phyloP scores from a whole-genome alignment of 2,888 invertebrate genomes.

The Charanyca ferruginea region DNA sequence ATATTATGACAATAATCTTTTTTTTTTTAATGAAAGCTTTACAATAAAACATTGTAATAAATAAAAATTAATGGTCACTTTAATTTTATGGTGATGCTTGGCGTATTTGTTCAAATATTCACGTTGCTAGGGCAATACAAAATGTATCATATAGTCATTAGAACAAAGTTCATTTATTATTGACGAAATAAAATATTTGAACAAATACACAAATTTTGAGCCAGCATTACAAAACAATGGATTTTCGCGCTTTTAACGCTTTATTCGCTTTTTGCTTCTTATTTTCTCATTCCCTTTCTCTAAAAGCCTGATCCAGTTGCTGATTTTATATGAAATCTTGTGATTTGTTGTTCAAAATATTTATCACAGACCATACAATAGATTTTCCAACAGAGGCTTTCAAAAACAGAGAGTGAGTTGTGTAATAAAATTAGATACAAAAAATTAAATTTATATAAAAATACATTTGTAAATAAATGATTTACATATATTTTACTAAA shows the following conservation, averaged over 20 bases:
- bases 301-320: background rate
- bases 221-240: background rate
- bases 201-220: background rate
- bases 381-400: constrained; percentile 6
- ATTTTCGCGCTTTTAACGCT: background rate
- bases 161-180: background rate
- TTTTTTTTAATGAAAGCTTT: background rate
- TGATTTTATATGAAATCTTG: background rate
- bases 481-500: constrained; percentile 8
- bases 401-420: background rate
- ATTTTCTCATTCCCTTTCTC: background rate
- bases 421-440: constrained; percentile 14
- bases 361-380: background rate
- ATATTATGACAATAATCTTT: background rate
- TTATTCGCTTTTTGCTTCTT: background rate
- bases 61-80: background rate
- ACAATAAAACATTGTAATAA: background rate
- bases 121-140: background rate
- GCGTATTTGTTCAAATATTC: background rate
- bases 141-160: background rate
- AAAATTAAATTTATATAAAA: constrained; percentile 12
- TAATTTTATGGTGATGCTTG: background rate
- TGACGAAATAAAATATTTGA: background rate
- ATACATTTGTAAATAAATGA: constrained; percentile 19
- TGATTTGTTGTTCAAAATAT: constrained; percentile 12